These are phyloP conservation scores for Calliphora vicina DNA, from an alignment of 1,140 invertebrate species.

Conservation along the genomic window DNA sequence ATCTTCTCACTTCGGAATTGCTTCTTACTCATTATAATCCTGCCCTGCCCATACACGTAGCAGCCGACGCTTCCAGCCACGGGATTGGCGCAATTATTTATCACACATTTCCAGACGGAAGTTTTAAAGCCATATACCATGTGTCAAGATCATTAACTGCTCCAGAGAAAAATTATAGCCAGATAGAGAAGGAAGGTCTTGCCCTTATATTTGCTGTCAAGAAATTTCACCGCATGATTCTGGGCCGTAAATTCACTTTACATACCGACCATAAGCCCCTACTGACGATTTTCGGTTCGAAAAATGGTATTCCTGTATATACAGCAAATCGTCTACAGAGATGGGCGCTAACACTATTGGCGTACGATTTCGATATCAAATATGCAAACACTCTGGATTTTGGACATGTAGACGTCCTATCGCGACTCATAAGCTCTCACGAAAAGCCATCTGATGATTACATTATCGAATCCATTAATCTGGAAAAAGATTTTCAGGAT, in stretches of 20 bases:
- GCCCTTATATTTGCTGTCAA: background rate
- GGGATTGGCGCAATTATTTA: too few species aligned
- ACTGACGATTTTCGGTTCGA: background rate
- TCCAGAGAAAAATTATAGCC: background rate
- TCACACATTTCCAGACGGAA: background rate
- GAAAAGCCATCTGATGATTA: background rate
- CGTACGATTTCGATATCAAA: background rate
- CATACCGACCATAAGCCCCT: background rate
- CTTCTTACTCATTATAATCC: background rate
- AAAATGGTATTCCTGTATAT: background rate
- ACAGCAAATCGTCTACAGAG: background rate
- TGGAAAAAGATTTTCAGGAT: background rate
- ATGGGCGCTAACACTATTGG: background rate
- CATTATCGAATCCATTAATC: too few species aligned
- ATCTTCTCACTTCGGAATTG: background rate
- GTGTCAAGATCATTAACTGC: background rate
- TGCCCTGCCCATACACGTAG: too few species aligned
- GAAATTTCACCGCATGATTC: background rate
- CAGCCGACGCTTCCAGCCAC: too few species aligned
- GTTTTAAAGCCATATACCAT: background rate
- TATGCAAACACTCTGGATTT: background rate
- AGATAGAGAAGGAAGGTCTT: too few species aligned
- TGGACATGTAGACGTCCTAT: background rate
- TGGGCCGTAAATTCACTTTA: too few species aligned
- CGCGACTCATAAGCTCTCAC: background rate